Percentiles rank a stretch among this genome's conserved stretches.
Conservation (phyloP, 2,888 invertebrate genomes). For the Orthonychiurus folsomi region DNA sequence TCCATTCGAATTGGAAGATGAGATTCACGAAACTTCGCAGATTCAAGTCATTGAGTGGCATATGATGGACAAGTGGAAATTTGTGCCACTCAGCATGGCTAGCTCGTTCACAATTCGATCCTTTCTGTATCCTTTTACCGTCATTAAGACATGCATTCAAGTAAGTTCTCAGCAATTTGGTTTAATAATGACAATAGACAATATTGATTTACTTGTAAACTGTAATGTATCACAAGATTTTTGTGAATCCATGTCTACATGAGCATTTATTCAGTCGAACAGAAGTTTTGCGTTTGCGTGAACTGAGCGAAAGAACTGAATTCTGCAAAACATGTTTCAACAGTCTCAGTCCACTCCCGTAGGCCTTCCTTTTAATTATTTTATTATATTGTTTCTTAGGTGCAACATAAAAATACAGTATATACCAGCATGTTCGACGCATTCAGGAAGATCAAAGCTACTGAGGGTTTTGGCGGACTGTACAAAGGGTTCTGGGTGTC, state of each 20-base stretch:
- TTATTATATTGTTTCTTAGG: slow-evolving; percentile 21
- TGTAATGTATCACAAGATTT: too few species aligned
- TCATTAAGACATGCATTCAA: slow-evolving; percentile 90
- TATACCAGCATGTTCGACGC: slow-evolving; percentile 68
- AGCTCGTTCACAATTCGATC: slow-evolving; percentile 70
- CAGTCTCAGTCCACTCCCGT: too few species aligned
- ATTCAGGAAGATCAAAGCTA: slow-evolving; percentile 69
- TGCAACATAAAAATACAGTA: slow-evolving; percentile 41
- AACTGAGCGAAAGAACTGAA: too few species aligned
- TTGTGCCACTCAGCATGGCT: slow-evolving; percentile 82
- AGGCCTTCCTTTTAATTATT: not conserved
- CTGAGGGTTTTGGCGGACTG: slow-evolving; percentile 76
- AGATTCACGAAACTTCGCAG: slow-evolving; percentile 12
- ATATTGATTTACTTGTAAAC: too few species aligned
- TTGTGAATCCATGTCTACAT: too few species aligned
- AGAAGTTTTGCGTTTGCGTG: too few species aligned
- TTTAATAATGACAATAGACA: too few species aligned
- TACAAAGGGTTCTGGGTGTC: slow-evolving; percentile 95
- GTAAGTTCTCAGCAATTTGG: slow-evolving; percentile 47
- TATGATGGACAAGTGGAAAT: slow-evolving; percentile 94
- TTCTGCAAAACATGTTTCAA: too few species aligned
- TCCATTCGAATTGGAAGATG: too few species aligned
- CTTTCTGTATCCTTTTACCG: slow-evolving; percentile 79
- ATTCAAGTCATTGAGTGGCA: slow-evolving; percentile 72
- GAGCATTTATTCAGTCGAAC: too few species aligned